Evolutionary conservation across 23 tunicate species (phyloP).

Genomic region (Clavelina lepadiformis): DNA sequence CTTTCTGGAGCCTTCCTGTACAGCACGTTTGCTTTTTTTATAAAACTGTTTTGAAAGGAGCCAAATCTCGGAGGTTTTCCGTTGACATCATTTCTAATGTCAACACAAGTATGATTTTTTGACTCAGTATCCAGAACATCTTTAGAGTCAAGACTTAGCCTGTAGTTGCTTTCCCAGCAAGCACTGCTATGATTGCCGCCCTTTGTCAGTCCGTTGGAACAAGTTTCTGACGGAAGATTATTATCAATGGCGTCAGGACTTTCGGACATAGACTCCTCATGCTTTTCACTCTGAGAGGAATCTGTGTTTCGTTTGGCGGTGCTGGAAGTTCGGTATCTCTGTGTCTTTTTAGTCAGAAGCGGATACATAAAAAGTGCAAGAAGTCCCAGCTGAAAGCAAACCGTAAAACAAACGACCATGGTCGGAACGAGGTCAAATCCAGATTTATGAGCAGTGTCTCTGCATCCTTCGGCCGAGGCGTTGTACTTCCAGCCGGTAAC

Average conservation of each 20-base stretch:
- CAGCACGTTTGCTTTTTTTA: too few relatives aligned
- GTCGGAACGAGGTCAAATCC: constrained; percentile 63
- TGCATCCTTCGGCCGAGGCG: constrained; percentile 65
- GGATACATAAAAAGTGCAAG: constrained; percentile 79
- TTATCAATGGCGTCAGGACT: too few relatives aligned
- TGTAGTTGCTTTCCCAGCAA: too few relatives aligned
- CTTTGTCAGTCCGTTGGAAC: neutral
- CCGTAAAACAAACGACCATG: constrained; percentile 42
- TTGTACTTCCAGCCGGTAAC: constrained; percentile 74
- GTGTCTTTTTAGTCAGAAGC: constrained; percentile 75
- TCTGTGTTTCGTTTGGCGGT: neutral
- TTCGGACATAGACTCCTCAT: constrained; percentile 3
- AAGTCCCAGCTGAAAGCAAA: constrained; percentile 59
- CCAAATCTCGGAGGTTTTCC: too few relatives aligned
- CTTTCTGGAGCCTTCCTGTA: too few relatives aligned
- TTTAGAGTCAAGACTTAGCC: too few relatives aligned
- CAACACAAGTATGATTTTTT: too few relatives aligned
- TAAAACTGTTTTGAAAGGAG: too few relatives aligned
- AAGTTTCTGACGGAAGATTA: neutral
- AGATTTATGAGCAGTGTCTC: constrained; percentile 27
- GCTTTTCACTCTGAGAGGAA: neutral
- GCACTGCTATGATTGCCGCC: too few relatives aligned
- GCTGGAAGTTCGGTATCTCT: constrained; percentile 46
- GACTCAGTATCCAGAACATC: too few relatives aligned
- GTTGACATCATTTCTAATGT: too few relatives aligned